Conservation (phyloP, 2,113 vertebrate species). For the Beaufortia kweichowensis region DNA sequence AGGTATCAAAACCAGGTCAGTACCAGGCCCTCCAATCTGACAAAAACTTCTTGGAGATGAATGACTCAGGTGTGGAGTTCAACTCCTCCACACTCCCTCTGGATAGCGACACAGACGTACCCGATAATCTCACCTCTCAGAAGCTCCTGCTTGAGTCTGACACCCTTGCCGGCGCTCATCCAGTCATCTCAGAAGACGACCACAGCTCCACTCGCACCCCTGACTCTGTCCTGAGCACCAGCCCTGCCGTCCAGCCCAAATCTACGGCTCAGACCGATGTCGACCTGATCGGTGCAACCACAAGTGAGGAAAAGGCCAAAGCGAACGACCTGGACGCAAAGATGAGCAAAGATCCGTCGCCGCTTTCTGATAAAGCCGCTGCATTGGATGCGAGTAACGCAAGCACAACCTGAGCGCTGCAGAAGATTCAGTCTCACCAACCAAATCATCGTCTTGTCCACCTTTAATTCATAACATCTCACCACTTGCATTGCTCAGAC, state of each 20-base stretch:
- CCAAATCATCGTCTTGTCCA: not conserved
- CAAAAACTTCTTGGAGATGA: constrained; percentile 69
- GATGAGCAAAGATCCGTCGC: constrained; percentile 13
- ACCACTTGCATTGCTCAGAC: constrained; percentile 1
- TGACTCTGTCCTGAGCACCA: constrained; percentile 62
- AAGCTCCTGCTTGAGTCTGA: constrained; percentile 66
- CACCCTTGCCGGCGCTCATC: constrained; percentile 52
- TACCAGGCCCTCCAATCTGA: constrained; percentile 68
- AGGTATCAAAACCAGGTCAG: constrained; percentile 70
- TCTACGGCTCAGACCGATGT: constrained; percentile 50
- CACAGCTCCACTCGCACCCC: constrained; percentile 62
- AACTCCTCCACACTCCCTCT: constrained; percentile 59
- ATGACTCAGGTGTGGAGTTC: constrained; percentile 73
- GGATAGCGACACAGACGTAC: constrained; percentile 72
- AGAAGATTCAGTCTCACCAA: not conserved
- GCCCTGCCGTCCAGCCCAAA: constrained; percentile 59
- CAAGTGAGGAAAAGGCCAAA: constrained; percentile 54
- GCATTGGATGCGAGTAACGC: constrained; percentile 16
- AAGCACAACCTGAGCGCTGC: constrained; percentile 35
- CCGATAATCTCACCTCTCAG: constrained; percentile 64
- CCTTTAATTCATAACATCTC: not conserved
- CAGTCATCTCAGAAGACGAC: constrained; percentile 51
- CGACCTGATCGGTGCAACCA: constrained; percentile 45
- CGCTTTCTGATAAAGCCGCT: not conserved
- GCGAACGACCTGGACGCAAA: constrained; percentile 46